These are phyloP conservation scores for Pararge aegeria DNA, from an alignment of 1,140 invertebrate genomes.

Conservation along the genomic window DNA sequence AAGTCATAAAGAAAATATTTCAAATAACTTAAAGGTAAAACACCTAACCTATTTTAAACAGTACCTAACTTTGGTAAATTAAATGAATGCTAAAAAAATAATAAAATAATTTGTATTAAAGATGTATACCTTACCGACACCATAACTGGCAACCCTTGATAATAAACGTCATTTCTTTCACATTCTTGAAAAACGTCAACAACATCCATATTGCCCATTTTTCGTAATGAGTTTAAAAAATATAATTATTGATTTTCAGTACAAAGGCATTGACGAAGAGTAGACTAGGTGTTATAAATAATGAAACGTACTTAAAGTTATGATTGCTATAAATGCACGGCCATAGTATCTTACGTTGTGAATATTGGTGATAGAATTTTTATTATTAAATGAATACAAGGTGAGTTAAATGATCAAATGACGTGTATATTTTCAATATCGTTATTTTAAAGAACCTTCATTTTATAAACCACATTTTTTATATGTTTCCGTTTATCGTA, in stretches of 20 bases:
- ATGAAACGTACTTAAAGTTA: slow-evolving; percentile 22
- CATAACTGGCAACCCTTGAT: slow-evolving; percentile 34
- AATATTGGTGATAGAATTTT: slow-evolving; percentile 46
- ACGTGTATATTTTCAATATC: slow-evolving; percentile 53
- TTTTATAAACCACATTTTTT: not conserved
- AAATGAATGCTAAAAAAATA: too few relatives aligned
- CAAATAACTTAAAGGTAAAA: too few relatives aligned
- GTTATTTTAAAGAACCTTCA: slow-evolving; percentile 6
- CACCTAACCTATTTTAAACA: too few relatives aligned
- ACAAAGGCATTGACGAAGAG: slow-evolving; percentile 34
- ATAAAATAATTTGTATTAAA: too few relatives aligned
- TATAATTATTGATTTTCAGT: slow-evolving; percentile 61
- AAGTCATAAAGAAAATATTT: too few relatives aligned
- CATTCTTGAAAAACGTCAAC: slow-evolving; percentile 49
- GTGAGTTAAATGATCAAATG: slow-evolving; percentile 63
- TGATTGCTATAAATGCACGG: slow-evolving; percentile 26
- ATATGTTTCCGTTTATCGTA: not conserved
- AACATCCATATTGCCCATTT: slow-evolving; percentile 58
- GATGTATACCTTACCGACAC: too few relatives aligned
- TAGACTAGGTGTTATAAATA: slow-evolving; percentile 24
- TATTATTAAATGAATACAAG: slow-evolving; percentile 25
- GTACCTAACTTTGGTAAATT: too few relatives aligned
- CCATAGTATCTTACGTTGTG: slow-evolving; percentile 43
- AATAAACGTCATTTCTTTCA: slow-evolving; percentile 18
- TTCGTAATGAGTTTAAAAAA: slow-evolving; percentile 50